phyloP scores from a whole-genome alignment of 2,888 invertebrate genomes.

The Sinodicranocentrus sp. region DNA sequence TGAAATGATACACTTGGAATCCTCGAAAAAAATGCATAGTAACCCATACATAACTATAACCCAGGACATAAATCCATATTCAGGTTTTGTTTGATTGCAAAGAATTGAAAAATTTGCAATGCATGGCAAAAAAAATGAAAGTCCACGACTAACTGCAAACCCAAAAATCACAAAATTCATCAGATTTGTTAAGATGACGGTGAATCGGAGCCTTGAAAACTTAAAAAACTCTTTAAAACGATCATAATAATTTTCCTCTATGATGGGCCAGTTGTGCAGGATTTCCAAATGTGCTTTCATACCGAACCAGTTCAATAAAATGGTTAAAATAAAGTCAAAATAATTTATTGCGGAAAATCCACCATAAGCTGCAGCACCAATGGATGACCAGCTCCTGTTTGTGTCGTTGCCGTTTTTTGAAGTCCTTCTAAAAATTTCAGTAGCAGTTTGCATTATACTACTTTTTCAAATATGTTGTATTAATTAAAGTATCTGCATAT shows the following conservation, averaged over 20 bases:
- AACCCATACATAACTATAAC: background rate
- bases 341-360: background rate
- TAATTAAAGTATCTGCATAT: too few species aligned
- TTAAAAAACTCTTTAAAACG: background rate
- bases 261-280: background rate
- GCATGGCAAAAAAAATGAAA: background rate
- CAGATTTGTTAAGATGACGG: background rate
- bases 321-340: background rate
- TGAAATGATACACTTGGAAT: background rate
- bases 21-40: constrained; percentile 2
- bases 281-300: background rate
- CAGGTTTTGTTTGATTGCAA: too few species aligned
- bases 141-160: background rate
- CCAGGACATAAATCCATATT: background rate
- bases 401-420: too few species aligned
- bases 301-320: background rate
- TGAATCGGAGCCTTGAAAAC: background rate
- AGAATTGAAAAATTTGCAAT: too few species aligned
- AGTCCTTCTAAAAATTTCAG: too few species aligned
- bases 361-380: too few species aligned
- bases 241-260: background rate
- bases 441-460: too few species aligned
- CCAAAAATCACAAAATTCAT: background rate
- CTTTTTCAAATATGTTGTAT: too few species aligned
- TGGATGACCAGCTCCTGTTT: too few species aligned